phyloP scores from a whole-genome alignment of 2,888 invertebrate species.

The Phengaris arion region DNA sequence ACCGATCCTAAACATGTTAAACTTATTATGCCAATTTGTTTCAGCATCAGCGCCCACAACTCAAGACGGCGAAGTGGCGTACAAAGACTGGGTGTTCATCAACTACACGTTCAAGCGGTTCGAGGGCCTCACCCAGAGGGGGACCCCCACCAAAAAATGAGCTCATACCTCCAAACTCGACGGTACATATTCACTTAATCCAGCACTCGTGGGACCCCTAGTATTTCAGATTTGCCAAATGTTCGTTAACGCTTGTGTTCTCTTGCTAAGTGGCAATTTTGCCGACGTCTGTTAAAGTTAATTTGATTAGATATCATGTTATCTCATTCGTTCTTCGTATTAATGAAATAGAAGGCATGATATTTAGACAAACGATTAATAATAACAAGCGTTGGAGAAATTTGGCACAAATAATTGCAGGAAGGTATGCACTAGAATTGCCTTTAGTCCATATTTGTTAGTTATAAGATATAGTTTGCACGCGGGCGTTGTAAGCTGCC shows the following conservation, averaged over 20 bases:
- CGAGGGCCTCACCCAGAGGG: slow-evolving; percentile 96
- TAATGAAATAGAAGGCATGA: too few species aligned
- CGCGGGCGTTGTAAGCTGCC: slow-evolving; percentile 3
- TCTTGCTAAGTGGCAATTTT: too few species aligned
- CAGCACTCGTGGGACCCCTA: slow-evolving; percentile 23
- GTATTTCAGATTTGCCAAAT: slow-evolving; percentile 26
- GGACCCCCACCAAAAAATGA: slow-evolving; percentile 89
- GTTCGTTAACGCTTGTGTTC: slow-evolving; percentile 24
- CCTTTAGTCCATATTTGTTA: slow-evolving; percentile 14
- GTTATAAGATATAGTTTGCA: slow-evolving; percentile 17
- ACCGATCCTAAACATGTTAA: not conserved
- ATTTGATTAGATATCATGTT: too few species aligned
- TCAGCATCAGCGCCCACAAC: slow-evolving; percentile 91
- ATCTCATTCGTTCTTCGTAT: too few species aligned
- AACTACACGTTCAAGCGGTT: slow-evolving; percentile 99
- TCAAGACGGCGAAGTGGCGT: slow-evolving; percentile 93
- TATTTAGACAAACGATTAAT: too few species aligned
- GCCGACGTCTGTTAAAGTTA: too few species aligned
- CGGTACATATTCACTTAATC: slow-evolving; percentile 31
- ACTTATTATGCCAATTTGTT: slow-evolving; percentile 36
- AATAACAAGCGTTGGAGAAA: too few species aligned
- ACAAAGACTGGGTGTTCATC: slow-evolving; percentile 99
- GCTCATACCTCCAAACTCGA: slow-evolving; percentile 36
- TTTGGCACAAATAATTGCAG: too few species aligned
- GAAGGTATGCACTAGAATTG: slow-evolving; percentile 21